A percentile compares a stretch with the other conserved stretches of the same genome.
Conservation (phyloP, 2,797 vertebrate species). For the Ctenopoma multispine region DNA sequence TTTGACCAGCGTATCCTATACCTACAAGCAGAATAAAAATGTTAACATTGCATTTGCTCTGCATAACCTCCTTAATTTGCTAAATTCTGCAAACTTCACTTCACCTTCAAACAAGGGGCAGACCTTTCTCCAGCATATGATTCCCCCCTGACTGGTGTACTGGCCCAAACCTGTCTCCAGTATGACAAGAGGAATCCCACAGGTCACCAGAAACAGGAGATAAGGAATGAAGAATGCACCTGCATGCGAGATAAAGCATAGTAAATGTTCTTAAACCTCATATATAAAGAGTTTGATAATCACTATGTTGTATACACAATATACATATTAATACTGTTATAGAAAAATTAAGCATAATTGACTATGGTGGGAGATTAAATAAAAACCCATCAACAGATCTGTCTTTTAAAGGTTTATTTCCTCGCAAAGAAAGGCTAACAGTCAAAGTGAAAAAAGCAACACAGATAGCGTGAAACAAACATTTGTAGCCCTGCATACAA, state of each 20-base stretch:
- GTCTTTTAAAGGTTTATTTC: too few relatives aligned
- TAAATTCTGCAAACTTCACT: neutral
- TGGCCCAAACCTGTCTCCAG: slow-evolving; percentile 83
- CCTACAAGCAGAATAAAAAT: slow-evolving; percentile 60
- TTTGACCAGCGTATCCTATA: slow-evolving; percentile 75
- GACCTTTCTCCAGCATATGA: slow-evolving; percentile 83
- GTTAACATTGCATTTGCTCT: fast-evolving
- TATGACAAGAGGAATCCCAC: slow-evolving; percentile 82
- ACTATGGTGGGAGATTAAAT: too few relatives aligned
- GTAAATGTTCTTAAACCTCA: too few relatives aligned
- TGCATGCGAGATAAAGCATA: slow-evolving; percentile 32
- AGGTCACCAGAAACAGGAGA: slow-evolving; percentile 78
- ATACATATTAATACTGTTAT: too few relatives aligned
- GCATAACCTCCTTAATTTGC: neutral
- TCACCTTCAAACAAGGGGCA: slow-evolving; percentile 85
- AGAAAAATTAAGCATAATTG: too few relatives aligned
- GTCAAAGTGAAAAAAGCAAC: too few relatives aligned
- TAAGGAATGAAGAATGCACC: slow-evolving; percentile 85
- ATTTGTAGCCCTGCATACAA: too few relatives aligned
- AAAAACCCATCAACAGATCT: too few relatives aligned
- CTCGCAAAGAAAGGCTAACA: too few relatives aligned
- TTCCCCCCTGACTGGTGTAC: slow-evolving; percentile 83
- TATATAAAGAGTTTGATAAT: too few relatives aligned
- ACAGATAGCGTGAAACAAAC: too few relatives aligned
- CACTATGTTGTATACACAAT: too few relatives aligned